Conservation (phyloP, 2,888 invertebrate species). For the Scaeva pyrastri region DNA sequence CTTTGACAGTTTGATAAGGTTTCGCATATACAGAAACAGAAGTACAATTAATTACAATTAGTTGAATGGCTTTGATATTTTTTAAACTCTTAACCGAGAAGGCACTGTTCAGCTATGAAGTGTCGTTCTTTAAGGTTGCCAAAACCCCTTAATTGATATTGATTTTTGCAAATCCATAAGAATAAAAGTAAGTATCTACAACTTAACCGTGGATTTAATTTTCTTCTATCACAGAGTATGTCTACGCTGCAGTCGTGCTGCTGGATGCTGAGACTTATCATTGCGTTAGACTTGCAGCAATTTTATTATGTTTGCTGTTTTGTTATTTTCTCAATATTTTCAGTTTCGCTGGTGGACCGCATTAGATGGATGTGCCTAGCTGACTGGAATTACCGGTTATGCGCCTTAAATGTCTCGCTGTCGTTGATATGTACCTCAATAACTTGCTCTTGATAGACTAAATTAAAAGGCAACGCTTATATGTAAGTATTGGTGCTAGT, state of each 20-base stretch:
- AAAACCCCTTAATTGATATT: too few species aligned
- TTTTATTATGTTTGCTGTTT: constrained; percentile 20
- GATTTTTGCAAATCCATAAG: too few species aligned
- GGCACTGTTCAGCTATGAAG: too few species aligned
- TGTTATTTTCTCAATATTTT: constrained; percentile 51
- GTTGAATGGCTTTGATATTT: too few species aligned
- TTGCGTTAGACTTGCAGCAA: constrained; percentile 68
- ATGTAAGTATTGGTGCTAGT: constrained; percentile 31
- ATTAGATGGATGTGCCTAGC: constrained; percentile 61
- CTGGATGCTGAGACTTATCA: constrained; percentile 37
- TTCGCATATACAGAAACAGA: too few species aligned
- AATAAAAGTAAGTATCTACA: not conserved
- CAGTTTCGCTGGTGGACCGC: constrained; percentile 71
- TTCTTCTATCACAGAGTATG: not conserved
- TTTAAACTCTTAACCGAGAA: too few species aligned
- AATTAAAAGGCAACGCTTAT: constrained; percentile 65
- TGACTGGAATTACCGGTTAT: constrained; percentile 75
- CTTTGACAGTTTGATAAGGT: too few species aligned
- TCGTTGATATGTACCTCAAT: constrained; percentile 28
- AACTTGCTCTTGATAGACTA: constrained; percentile 71
- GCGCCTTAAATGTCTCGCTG: constrained; percentile 58
- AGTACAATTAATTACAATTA: too few species aligned
- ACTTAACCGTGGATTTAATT: not conserved
- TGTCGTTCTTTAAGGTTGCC: too few species aligned
- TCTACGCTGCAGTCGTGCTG: constrained; percentile 24